Base-by-base conservation (phyloP, 2,113 vertebrate genomes). In the Nothocercus julius region DNA sequence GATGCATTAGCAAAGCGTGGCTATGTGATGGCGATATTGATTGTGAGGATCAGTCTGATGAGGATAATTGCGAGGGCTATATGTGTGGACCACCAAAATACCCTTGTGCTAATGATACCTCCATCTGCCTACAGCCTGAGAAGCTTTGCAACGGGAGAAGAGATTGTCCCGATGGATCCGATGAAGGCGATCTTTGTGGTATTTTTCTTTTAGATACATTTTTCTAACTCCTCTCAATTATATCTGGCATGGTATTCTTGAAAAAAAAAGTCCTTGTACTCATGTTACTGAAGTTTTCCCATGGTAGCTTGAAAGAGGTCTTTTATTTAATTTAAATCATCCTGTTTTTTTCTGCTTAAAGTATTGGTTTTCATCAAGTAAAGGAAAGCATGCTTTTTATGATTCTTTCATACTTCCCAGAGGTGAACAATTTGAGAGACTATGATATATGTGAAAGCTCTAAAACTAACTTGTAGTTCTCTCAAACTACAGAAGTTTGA, bases 1-100 rank as follows among this genome's bases (percentile, higher is more conserved):
- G 99, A 97, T 99, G 99, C 94, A 99, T 99, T 98, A 99, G 99
- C 96, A 99, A 99, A 97, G 99, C 98, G 74, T 99, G 99, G 99
- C 98, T 99, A 16, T 99, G 99, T 96, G 99, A 99, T 92, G 99
- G 99, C 62, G 99, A 99, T 97, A 98, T 99, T 30, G 99, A 99
- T 97, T 99, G 99, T 94, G 99, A 99, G 96, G 99, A 99, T 98
- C 99, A 98, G 62, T 99, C 99, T 13, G 99, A 99, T 87, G 99
- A 99, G 96, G 98, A 99, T 87, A 98, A 98, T 44, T 99, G 99
- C 82, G 98, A 99, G 96, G 98, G 97, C 32, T 98, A 98, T 81
- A 87, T 98, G 94, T 99, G 99, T 86, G 99, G 98, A 95, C 98
- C 99, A n/a, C 99, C 99, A 93, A 99, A 99, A 97, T 99, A 99